phyloP scores from a whole-genome alignment of 2,797 vertebrate species.

The Lutjanus campechanus region DNA sequence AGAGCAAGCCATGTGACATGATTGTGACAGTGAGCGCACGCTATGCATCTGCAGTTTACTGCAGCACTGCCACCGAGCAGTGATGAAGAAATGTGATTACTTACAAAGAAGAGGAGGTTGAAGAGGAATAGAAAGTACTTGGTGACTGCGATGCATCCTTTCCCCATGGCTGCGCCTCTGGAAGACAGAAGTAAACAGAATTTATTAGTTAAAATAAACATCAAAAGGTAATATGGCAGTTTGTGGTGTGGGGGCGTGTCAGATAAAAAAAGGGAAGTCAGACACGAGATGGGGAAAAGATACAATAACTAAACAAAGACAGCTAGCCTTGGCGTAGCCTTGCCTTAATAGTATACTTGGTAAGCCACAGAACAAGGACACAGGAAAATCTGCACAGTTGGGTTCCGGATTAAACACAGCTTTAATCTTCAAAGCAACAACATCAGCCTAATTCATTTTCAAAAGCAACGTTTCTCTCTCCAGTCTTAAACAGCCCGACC shows the following conservation, averaged over 20 bases:
- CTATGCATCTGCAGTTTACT: not conserved
- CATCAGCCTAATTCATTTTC: constrained; percentile 34
- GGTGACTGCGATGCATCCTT: constrained; percentile 86
- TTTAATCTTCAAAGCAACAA: constrained; percentile 58
- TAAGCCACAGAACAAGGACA: constrained; percentile 26
- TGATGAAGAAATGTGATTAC: constrained; percentile 61
- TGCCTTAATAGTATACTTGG: constrained; percentile 6
- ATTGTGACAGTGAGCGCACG: not conserved
- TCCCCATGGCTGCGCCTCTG: constrained; percentile 81
- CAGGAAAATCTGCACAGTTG: constrained; percentile 43
- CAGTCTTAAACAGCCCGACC: constrained; percentile 25
- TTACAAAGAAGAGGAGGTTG: constrained; percentile 90
- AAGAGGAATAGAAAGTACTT: constrained; percentile 90
- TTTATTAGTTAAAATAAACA: constrained; percentile 20
- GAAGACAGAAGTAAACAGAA: constrained; percentile 42
- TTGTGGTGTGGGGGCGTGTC: not conserved
- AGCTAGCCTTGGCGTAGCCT: constrained; percentile 25
- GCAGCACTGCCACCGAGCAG: not conserved
- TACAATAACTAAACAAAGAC: constrained; percentile 12
- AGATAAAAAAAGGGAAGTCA: constrained; percentile 12
- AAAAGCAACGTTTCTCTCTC: constrained; percentile 38
- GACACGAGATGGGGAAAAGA: constrained; percentile 44
- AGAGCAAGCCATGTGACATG: not conserved
- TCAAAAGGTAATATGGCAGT: constrained; percentile 1
- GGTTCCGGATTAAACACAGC: constrained; percentile 48